phyloP scores from a whole-genome alignment of 1,140 invertebrate species.

The Saxidomus purpurata region DNA sequence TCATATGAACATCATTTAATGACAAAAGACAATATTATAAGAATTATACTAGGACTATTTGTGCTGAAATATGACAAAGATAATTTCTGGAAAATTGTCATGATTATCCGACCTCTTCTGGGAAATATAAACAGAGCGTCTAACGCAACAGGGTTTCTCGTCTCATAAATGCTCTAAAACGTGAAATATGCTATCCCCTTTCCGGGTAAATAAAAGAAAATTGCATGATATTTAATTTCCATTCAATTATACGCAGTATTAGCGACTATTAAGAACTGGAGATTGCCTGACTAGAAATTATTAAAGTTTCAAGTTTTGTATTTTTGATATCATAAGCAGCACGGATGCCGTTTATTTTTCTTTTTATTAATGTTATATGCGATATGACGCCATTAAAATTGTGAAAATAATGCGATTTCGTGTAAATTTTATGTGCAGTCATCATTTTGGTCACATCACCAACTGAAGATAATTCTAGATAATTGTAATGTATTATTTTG shows the following conservation, averaged over 20 bases:
- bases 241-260: slow-evolving; percentile 57
- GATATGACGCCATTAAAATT: slow-evolving; percentile 47
- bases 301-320: slow-evolving; percentile 49
- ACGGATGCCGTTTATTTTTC: slow-evolving; percentile 34
- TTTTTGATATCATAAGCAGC: slow-evolving; percentile 59
- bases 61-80: slow-evolving; percentile 48
- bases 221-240: slow-evolving; percentile 60
- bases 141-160: slow-evolving; percentile 42
- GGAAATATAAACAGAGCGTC: slow-evolving; percentile 6
- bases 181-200: slow-evolving; percentile 23
- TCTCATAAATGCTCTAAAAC: slow-evolving; percentile 23
- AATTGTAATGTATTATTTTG: slow-evolving; percentile 55
- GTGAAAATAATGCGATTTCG: slow-evolving; percentile 62
- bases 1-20: slow-evolving; percentile 30
- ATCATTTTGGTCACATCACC: slow-evolving; percentile 24
- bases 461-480: slow-evolving; percentile 13
- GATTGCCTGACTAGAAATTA: slow-evolving; percentile 39
- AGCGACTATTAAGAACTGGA: slow-evolving; percentile 36
- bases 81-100: slow-evolving; percentile 43
- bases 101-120: slow-evolving; percentile 17
- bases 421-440: slow-evolving; percentile 21
- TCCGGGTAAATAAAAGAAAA: slow-evolving; percentile 61
- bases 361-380: slow-evolving; percentile 62
- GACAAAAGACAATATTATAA: slow-evolving; percentile 13
- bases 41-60: background rate